These are phyloP conservation scores for Papilio elwesi DNA, from an alignment of 2,888 invertebrate species.

Conservation along the genomic window DNA sequence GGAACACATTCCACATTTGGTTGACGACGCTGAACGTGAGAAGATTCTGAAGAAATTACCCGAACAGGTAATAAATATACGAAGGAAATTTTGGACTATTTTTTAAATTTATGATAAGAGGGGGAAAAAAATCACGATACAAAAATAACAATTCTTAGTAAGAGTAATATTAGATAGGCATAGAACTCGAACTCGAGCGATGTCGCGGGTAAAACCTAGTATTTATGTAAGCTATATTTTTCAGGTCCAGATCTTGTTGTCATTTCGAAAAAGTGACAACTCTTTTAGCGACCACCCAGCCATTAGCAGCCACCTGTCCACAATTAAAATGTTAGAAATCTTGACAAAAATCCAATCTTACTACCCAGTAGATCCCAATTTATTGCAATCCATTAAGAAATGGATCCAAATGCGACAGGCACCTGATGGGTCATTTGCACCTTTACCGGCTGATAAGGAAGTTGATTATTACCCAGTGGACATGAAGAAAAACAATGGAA, in stretches of 20 bases:
- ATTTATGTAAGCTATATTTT: conserved; percentile 44
- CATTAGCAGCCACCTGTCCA: conserved; percentile 85
- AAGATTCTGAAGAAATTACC: conserved; percentile 80
- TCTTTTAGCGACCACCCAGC: conserved; percentile 87
- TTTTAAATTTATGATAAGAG: no score
- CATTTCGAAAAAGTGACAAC: conserved; percentile 86
- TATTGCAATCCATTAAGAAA: conserved; percentile 84
- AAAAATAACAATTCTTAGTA: neutral
- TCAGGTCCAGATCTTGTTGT: conserved; percentile 85
- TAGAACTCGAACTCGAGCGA: no score
- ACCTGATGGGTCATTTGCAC: conserved; percentile 85
- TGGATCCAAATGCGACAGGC: conserved; percentile 86
- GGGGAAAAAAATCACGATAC: no score
- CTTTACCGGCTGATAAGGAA: conserved; percentile 84
- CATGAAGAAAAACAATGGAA: conserved; percentile 66
- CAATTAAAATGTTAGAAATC: conserved; percentile 85
- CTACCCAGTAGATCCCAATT: conserved; percentile 85
- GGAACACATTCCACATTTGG: conserved; percentile 80
- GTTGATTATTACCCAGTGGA: conserved; percentile 78
- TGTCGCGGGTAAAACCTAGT: no score
- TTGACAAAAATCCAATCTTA: conserved; percentile 85
- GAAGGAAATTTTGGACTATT: neutral
- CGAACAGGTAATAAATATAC: conserved; percentile 73
- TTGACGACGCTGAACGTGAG: conserved; percentile 80
- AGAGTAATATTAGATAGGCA: no score